These are phyloP conservation scores for Drosophila virilis DNA, from an alignment of 1,140 invertebrate species.

Conservation along the genomic window DNA sequence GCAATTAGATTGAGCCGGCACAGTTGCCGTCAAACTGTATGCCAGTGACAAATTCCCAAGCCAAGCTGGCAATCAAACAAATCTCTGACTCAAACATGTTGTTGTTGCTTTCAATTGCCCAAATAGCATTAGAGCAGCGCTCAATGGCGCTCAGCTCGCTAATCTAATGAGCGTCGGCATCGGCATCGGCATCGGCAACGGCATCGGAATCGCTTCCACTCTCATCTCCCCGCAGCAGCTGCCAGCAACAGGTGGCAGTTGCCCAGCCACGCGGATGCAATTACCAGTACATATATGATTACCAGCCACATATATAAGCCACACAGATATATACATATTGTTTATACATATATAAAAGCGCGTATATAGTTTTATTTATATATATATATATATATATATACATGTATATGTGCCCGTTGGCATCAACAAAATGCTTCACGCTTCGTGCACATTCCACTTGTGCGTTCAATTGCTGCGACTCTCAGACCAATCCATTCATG, in stretches of 20 bases:
- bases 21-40: conserved; percentile 23
- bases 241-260: conserved; percentile 18
- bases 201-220: not conserved
- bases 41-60: not conserved
- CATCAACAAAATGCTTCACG: conserved; percentile 61
- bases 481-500: conserved; percentile 15
- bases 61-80: not conserved
- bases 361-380: not conserved
- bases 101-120: conserved; percentile 19
- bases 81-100: not conserved
- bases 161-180: conserved; percentile 1
- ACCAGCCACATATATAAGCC: not conserved
- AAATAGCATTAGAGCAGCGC: conserved; percentile 5
- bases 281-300: not conserved
- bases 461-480: conserved; percentile 67
- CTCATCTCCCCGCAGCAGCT: not conserved
- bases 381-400: conserved; percentile 3
- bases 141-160: conserved; percentile 3
- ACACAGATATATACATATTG: not conserved
- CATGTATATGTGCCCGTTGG: conserved; percentile 27
- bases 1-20: not conserved
- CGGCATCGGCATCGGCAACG: not conserved
- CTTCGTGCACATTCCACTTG: conserved; percentile 69
- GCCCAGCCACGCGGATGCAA: conserved; percentile 29
- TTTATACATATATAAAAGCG: not conserved